These are phyloP conservation scores for Carollia perspicillata DNA, from an alignment of 2,113 vertebrate genomes.

Conservation along the genomic window DNA sequence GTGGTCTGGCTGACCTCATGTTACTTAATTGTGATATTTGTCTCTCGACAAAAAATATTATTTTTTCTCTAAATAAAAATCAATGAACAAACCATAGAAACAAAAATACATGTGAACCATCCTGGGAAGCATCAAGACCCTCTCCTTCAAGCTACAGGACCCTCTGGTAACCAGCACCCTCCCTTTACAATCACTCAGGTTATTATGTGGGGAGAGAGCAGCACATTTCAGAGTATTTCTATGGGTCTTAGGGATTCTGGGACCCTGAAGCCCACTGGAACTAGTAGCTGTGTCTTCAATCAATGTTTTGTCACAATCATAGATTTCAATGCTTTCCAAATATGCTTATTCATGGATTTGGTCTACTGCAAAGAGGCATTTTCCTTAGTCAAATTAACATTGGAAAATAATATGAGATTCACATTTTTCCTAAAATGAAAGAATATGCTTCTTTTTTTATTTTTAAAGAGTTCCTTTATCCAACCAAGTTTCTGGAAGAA, in stretches of 20 bases:
- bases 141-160: not conserved
- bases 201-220: not conserved
- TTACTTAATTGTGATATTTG: not conserved
- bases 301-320: not conserved
- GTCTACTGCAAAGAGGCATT: not conserved
- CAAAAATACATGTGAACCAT: not conserved
- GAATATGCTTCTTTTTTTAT: not conserved
- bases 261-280: not conserved
- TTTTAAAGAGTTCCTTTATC: not conserved
- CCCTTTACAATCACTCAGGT: not conserved
- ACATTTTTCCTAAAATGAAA: not conserved
- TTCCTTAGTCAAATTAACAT: not conserved
- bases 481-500: not conserved
- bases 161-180: not conserved
- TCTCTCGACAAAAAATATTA: not conserved
- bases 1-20: not conserved
- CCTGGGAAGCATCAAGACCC: not conserved
- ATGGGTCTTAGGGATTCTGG: too few relatives aligned
- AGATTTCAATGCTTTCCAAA: not conserved
- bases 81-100: not conserved
- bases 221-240: not conserved
- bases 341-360: not conserved
- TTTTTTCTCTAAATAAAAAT: not conserved
- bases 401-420: not conserved
- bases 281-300: not conserved